Conservation (phyloP, 2,113 vertebrate species). For the Xiphias gladius region DNA sequence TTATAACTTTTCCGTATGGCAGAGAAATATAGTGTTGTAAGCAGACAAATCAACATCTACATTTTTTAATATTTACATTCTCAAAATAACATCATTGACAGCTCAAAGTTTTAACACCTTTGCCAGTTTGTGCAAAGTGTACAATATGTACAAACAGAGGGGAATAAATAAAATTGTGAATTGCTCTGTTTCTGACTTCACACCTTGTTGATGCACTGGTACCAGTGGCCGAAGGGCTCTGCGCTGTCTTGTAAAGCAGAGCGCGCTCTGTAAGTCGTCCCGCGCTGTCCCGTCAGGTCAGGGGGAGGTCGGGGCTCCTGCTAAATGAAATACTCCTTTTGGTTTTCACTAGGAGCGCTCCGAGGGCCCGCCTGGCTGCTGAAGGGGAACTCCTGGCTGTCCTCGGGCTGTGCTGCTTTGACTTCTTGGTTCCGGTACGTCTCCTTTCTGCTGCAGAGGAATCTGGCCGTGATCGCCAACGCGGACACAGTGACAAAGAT, state of each 20-base stretch:
- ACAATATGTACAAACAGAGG: slow-evolving; percentile 45
- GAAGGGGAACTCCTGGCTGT: slow-evolving; percentile 87
- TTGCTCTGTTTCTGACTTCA: slow-evolving; percentile 34
- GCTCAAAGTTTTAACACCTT: slow-evolving; percentile 20
- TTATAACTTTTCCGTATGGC: slow-evolving; percentile 35
- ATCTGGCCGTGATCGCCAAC: slow-evolving; percentile 85
- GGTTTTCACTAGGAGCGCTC: slow-evolving; percentile 87
- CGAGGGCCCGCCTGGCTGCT: slow-evolving; percentile 88
- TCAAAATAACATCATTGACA: slow-evolving; percentile 32
- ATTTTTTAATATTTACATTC: slow-evolving; percentile 64
- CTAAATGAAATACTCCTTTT: slow-evolving; percentile 96
- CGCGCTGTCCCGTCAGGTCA: slow-evolving; percentile 40
- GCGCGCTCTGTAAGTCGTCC: slow-evolving; percentile 48
- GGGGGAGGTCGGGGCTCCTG: slow-evolving; percentile 51
- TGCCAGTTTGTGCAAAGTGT: slow-evolving; percentile 36
- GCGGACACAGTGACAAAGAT: slow-evolving; percentile 91
- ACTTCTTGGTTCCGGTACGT: slow-evolving; percentile 88
- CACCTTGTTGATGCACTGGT: slow-evolving; percentile 24
- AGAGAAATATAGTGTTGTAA: slow-evolving; percentile 34
- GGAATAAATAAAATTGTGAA: slow-evolving; percentile 1
- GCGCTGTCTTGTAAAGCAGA: slow-evolving; percentile 48
- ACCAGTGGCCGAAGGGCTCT: slow-evolving; percentile 6
- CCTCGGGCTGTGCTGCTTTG: slow-evolving; percentile 89
- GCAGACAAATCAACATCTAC: slow-evolving; percentile 60
- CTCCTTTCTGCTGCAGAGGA: slow-evolving; percentile 89